Evolutionary conservation across 1,140 invertebrate species (phyloP).

Genomic region (Drosophila ercepeae): DNA sequence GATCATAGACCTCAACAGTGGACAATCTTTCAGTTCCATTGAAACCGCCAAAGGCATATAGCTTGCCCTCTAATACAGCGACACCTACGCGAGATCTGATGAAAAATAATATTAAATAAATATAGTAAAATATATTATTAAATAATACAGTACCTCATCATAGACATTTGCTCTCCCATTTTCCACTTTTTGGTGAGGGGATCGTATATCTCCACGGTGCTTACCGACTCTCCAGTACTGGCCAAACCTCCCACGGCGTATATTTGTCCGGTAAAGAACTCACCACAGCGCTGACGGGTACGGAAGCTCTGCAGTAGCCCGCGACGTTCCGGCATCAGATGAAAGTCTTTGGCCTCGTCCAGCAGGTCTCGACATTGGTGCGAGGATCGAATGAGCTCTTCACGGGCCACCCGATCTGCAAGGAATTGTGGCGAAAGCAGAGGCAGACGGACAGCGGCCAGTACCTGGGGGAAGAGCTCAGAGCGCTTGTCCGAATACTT

Average conservation of each 20-base stretch:
- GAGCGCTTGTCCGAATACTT: conserved; percentile 88
- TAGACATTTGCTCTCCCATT: conserved; percentile 93
- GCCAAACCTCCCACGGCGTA: conserved; percentile 95
- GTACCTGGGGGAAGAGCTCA: conserved; percentile 88
- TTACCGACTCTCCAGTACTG: conserved; percentile 93
- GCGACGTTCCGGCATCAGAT: conserved; percentile 93
- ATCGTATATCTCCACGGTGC: conserved; percentile 94
- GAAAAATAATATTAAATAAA: background rate
- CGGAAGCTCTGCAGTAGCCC: conserved; percentile 89
- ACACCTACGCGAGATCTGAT: conserved; percentile 91
- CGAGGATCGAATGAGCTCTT: conserved; percentile 90
- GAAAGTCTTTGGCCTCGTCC: conserved; percentile 93
- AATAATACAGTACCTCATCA: conserved; percentile 85
- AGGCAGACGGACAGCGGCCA: conserved; percentile 91
- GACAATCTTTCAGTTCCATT: conserved; percentile 92
- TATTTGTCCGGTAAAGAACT: conserved; percentile 91
- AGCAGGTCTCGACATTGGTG: conserved; percentile 92
- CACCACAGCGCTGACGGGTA: conserved; percentile 90
- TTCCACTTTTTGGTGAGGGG: conserved; percentile 90
- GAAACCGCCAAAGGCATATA: conserved; percentile 91
- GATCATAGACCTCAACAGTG: conserved; percentile 95
- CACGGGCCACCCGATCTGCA: conserved; percentile 92
- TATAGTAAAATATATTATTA: background rate
- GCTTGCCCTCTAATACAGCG: conserved; percentile 90
- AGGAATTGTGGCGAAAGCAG: conserved; percentile 92